Evolutionary conservation across 2,113 vertebrate genomes (phyloP).

Genomic region (Axis porcinus): DNA sequence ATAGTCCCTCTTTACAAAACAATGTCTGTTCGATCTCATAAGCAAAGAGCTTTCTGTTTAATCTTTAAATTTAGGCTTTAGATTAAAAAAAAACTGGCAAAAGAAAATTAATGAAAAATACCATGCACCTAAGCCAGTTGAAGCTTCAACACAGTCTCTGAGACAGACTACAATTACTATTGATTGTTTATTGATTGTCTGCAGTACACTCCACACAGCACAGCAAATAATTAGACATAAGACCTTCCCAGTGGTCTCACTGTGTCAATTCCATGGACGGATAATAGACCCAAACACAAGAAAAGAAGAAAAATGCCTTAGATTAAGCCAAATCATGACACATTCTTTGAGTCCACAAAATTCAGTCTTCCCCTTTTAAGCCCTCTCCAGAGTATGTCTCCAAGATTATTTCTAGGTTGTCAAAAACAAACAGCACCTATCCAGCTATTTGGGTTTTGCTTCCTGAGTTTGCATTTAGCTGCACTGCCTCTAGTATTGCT

Average conservation of each 20-base stretch:
- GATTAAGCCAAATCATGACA: constrained; percentile 59
- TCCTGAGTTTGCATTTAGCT: background rate
- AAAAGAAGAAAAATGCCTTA: constrained; percentile 56
- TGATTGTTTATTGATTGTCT: constrained; percentile 59
- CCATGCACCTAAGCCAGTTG: background rate
- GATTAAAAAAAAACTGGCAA: constrained; percentile 18
- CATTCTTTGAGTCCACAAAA: constrained; percentile 52
- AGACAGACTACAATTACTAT: constrained; percentile 57
- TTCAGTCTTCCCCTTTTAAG: constrained; percentile 47
- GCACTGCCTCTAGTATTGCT: background rate
- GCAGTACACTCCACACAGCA: constrained; percentile 13
- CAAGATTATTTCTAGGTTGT: constrained; percentile 49
- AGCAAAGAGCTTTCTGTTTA: constrained; percentile 50
- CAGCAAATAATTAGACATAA: constrained; percentile 58
- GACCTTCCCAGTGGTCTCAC: background rate
- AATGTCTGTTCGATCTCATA: constrained; percentile 31
- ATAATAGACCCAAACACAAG: constrained; percentile 57
- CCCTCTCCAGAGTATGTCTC: constrained; percentile 23
- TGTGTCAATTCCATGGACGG: constrained; percentile 35
- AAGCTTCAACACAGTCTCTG: constrained; percentile 19
- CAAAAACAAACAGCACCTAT: constrained; percentile 27
- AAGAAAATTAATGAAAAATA: constrained; percentile 58
- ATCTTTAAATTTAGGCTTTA: constrained; percentile 53
- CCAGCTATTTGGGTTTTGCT: constrained; percentile 16
- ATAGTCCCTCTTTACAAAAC: constrained; percentile 16